Percentiles rank a stretch among this genome's conserved stretches.
Conservation (phyloP, 2,888 invertebrate genomes). For the Drosophila parthenogenetica region DNA sequence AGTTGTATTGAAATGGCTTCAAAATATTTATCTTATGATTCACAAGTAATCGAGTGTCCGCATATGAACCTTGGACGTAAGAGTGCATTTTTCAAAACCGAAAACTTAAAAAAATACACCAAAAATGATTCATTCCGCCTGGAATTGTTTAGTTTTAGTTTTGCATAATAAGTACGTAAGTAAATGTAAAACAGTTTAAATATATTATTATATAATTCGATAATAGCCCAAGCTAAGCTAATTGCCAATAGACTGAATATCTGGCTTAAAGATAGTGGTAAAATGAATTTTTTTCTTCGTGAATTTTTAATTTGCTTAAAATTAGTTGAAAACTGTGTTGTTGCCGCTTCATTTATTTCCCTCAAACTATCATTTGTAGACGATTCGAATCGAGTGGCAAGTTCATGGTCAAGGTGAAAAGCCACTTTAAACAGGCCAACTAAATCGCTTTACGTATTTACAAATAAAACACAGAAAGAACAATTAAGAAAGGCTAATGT, state of each 20-base stretch:
- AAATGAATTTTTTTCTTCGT: constrained; percentile 12
- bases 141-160: constrained; percentile 7
- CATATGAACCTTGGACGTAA: background rate
- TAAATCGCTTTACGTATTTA: constrained; percentile 23
- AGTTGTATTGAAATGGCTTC: background rate
- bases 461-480: background rate
- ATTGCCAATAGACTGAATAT: constrained; percentile 6
- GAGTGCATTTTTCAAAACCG: constrained; percentile 6
- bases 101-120: constrained; percentile 2
- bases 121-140: background rate
- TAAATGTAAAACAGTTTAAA: background rate
- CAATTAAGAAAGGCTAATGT: background rate
- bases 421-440: constrained; percentile 16
- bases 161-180: constrained; percentile 5
- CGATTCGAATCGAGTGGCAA: constrained; percentile 27
- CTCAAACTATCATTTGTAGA: background rate
- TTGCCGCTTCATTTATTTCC: constrained; percentile 20
- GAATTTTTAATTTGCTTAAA: constrained; percentile 11
- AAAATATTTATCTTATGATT: constrained; percentile 1
- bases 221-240: background rate
- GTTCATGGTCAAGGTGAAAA: constrained; percentile 74
- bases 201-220: constrained; percentile 5
- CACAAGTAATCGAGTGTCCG: constrained; percentile 2
- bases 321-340: constrained; percentile 10
- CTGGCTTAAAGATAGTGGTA: background rate